phyloP scores from a whole-genome alignment of 2,888 invertebrate genomes.

The Isotomurus palustris region DNA sequence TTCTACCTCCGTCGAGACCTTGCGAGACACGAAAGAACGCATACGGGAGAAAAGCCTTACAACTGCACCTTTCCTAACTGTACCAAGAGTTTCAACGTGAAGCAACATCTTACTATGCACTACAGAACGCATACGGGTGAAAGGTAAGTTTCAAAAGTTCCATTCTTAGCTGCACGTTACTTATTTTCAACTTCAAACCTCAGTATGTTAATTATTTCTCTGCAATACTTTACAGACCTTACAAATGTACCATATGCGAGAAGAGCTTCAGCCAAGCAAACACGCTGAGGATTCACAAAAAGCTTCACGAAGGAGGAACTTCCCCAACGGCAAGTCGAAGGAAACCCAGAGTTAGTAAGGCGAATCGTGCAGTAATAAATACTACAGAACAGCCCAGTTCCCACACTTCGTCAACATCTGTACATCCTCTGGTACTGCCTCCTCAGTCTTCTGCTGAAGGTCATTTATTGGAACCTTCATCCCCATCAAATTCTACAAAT shows the following conservation, averaged over 20 bases:
- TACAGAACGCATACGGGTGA: conserved; percentile 7
- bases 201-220: no score
- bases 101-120: conserved; percentile 11
- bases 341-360: neutral
- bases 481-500: no score
- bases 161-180: no score
- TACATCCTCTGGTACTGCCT: no score
- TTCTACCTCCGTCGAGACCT: conserved; percentile 11
- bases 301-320: neutral
- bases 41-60: conserved; percentile 12
- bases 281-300: neutral
- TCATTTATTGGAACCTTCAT: no score
- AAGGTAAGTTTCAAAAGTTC: no score
- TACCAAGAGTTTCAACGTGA: conserved; percentile 10
- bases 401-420: neutral
- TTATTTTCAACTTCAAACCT: no score
- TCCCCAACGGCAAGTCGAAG: neutral
- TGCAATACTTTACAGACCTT: no score
- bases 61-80: conserved; percentile 1
- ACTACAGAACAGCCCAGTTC: neutral
- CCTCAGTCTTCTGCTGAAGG: no score
- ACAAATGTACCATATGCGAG: neutral
- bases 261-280: neutral
- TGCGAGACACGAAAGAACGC: conserved; percentile 10
- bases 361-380: neutral